Evolutionary conservation across 2,113 vertebrate species (phyloP).

Genomic region (Pseudonaja textilis): DNA sequence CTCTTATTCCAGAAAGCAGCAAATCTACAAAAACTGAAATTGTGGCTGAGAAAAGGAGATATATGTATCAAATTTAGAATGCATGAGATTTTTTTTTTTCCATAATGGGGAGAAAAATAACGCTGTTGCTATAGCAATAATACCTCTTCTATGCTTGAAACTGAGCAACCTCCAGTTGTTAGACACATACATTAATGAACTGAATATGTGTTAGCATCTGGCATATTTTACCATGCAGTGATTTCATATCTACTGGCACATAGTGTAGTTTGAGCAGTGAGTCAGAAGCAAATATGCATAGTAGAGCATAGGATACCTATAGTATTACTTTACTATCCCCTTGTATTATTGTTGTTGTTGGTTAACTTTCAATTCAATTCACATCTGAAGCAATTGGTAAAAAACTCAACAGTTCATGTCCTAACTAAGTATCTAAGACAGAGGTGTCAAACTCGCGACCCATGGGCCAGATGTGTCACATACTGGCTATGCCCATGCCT

Average conservation of each 20-base stretch:
- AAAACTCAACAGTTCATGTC: background rate
- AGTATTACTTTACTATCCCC: background rate
- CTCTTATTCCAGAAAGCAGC: background rate
- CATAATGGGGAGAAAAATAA: constrained; percentile 38
- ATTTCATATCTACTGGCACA: constrained; percentile 33
- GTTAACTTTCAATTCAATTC: background rate
- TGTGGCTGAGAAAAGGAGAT: background rate
- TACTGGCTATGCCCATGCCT: no score
- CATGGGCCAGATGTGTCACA: no score
- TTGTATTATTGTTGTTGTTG: background rate
- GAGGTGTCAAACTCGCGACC: no score
- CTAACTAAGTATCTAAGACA: background rate
- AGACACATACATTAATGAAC: constrained; percentile 34
- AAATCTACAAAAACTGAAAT: background rate
- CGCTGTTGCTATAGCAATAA: constrained; percentile 67
- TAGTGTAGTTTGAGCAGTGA: constrained; percentile 28
- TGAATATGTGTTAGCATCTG: constrained; percentile 24
- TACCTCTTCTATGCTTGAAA: constrained; percentile 38
- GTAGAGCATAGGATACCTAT: constrained; percentile 33
- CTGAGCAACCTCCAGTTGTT: constrained; percentile 39
- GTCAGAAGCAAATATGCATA: constrained; percentile 25
- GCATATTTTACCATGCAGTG: background rate
- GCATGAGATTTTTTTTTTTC: constrained; percentile 14
- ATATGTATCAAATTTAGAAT: background rate
- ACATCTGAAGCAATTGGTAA: background rate